Evolutionary conservation across 1,140 invertebrate genomes (phyloP).

Genomic region (Drosophila azteca): DNA sequence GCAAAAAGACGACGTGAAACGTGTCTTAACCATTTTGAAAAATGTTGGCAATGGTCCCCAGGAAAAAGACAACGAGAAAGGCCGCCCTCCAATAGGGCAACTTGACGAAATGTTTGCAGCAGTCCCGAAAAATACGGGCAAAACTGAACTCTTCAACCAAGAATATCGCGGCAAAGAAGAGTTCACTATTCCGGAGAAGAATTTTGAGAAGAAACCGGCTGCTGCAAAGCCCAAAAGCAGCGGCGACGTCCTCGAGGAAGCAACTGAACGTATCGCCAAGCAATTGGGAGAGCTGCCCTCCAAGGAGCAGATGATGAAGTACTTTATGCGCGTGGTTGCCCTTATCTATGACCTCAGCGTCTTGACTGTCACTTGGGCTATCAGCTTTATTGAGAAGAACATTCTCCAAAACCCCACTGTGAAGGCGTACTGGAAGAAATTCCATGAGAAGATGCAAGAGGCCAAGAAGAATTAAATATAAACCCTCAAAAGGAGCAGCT

Average conservation of each 20-base stretch:
- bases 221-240: background rate
- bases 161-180: no score
- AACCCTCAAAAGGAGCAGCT: background rate
- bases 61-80: no score
- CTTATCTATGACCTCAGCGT: slow-evolving; percentile 65
- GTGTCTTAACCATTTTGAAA: no score
- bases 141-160: no score
- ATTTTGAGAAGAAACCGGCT: slow-evolving; percentile 1
- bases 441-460: slow-evolving; percentile 74
- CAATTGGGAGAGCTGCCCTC: slow-evolving; percentile 63
- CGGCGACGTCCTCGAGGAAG: slow-evolving; percentile 5
- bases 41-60: no score
- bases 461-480: slow-evolving; percentile 65
- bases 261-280: slow-evolving; percentile 33
- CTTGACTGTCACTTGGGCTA: slow-evolving; percentile 45
- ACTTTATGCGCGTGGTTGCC: slow-evolving; percentile 64
- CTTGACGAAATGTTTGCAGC: no score
- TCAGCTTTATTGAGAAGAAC: slow-evolving; percentile 58
- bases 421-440: slow-evolving; percentile 69
- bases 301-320: slow-evolving; percentile 70
- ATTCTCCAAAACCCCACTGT: slow-evolving; percentile 59
- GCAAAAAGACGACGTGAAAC: no score
- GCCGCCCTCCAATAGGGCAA: no score
- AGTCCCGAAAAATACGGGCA: no score
- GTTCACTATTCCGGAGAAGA: no score